Evolutionary conservation across 2,888 invertebrate species (phyloP).

Genomic region (Hypselothyrea guttata): DNA sequence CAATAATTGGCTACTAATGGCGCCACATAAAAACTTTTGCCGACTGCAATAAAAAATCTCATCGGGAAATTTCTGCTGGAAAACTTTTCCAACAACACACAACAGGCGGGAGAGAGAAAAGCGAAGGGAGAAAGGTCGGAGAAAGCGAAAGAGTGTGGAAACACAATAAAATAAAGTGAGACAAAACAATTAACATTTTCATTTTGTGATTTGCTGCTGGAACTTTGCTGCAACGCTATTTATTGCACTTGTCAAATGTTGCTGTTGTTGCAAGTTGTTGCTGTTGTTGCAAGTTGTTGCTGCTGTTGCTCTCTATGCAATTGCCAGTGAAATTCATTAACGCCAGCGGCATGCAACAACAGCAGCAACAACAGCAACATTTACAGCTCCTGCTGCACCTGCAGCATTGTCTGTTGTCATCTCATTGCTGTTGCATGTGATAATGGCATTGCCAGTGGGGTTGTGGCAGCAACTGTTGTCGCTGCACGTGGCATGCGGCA

Average conservation of each 20-base stretch:
- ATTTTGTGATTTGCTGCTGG: slow-evolving; percentile 68
- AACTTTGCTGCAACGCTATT: slow-evolving; percentile 57
- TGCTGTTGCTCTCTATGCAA: slow-evolving; percentile 30
- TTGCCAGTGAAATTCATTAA: slow-evolving; percentile 66
- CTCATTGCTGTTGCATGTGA: slow-evolving; percentile 33
- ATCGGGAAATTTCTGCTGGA: slow-evolving; percentile 43
- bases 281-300: too few relatives aligned
- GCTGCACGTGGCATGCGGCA: background rate
- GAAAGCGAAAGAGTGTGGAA: slow-evolving; percentile 5
- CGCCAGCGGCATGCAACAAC: slow-evolving; percentile 21
- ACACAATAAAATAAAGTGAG: slow-evolving; percentile 23
- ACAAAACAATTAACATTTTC: slow-evolving; percentile 74
- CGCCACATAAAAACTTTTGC: slow-evolving; percentile 69
- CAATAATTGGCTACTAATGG: slow-evolving; percentile 76
- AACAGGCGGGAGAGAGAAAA: slow-evolving; percentile 2
- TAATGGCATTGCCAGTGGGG: slow-evolving; percentile 27
- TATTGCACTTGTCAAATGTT: slow-evolving; percentile 52
- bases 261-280: slow-evolving; percentile 9
- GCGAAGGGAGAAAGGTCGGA: too few relatives aligned
- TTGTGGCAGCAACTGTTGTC: background rate
- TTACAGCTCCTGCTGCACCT: slow-evolving; percentile 35
- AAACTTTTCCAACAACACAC: slow-evolving; percentile 40
- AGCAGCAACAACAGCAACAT: background rate
- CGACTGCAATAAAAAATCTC: slow-evolving; percentile 65
- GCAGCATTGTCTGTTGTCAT: slow-evolving; percentile 39